Base-by-base conservation (phyloP, 2,113 vertebrate species). In the Malurus alboscapulatus region DNA sequence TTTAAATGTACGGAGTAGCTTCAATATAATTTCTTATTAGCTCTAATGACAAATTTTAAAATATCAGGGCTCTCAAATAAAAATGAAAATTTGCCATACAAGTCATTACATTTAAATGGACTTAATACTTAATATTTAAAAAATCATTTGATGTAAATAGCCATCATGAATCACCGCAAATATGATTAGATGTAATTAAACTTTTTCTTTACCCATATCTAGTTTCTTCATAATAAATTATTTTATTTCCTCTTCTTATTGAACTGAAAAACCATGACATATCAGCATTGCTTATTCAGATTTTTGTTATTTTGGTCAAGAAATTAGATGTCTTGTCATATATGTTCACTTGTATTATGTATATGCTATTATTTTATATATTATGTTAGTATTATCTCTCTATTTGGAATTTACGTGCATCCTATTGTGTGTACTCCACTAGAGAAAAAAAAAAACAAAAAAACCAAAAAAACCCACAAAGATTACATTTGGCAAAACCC, bases 91-190 rank as follows among this genome's bases (percentile, higher is more conserved):
- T 98, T 97, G 96, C 97, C 93, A 96, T 95, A 98, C 96, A 98
- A 98, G 96, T 98, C 97, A 98, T 98, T 98, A 96, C 97, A 96
- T 98, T 98, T 98, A 98, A 98, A 98, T 98, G 97, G 97, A 97
- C 97, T 97, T 97, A 98, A 98, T 98, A 97, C 97, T 98, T 98
- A 98, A 98, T 98, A 98, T 98, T 98, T 97, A 97, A 98, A 98
- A 98, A 98, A 98, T 98, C 97, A 98, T 98, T 98, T 98, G 95
- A 97, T 97, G 97, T 98, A 98, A 98, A 98, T 98, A 98, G 97
- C 96, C 90, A 96, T 97, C 97, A 98, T 98, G 97, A 98, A 98
- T 98, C 97, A 98, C 27, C 85, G 96, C 96, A 98, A 98, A 97
- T 98, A 97, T 87, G 96, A 97, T 97, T 96, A 97, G 93, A 97